Evolutionary conservation across 92 coral and sea anemone species (phyloP).

Genomic region (Ricordea florida): DNA sequence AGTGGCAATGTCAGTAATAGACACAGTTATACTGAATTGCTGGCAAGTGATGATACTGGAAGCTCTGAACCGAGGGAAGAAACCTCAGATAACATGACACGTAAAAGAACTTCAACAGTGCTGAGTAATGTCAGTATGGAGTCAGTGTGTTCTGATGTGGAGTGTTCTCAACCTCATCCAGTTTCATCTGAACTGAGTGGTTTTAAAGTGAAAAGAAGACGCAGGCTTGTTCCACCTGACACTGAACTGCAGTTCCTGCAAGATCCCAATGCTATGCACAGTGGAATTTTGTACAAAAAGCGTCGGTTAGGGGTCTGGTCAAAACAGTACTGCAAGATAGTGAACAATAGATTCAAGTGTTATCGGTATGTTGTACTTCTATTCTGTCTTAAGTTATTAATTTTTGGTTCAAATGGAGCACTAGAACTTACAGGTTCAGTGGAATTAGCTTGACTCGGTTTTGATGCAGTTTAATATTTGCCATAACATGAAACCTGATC

Average conservation of each 20-base stretch:
- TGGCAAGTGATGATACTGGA: slow-evolving; percentile 69
- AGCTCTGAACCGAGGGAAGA: slow-evolving; percentile 53
- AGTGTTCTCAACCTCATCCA: slow-evolving; percentile 6
- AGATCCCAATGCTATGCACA: slow-evolving; percentile 82
- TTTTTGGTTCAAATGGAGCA: no score
- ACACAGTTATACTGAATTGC: slow-evolving; percentile 69
- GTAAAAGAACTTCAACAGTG: slow-evolving; percentile 80
- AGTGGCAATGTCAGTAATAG: slow-evolving; percentile 56
- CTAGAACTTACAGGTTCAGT: no score
- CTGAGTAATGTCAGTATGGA: slow-evolving; percentile 70
- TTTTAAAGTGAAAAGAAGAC: slow-evolving; percentile 59
- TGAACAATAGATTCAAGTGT: slow-evolving; percentile 70
- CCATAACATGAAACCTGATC: no score
- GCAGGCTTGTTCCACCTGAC: slow-evolving; percentile 77
- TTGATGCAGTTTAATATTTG: no score
- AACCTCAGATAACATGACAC: slow-evolving; percentile 29
- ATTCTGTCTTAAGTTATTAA: neutral
- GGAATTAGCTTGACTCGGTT: no score
- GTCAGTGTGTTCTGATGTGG: slow-evolving; percentile 68
- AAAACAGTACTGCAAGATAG: slow-evolving; percentile 88
- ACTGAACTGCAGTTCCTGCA: slow-evolving; percentile 79
- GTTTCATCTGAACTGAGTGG: neutral
- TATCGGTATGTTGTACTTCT: slow-evolving; percentile 68
- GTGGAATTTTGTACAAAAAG: slow-evolving; percentile 93
- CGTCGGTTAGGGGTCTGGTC: slow-evolving; percentile 91